Conservation (phyloP, 1,140 invertebrate genomes). For the Hypothenemus hampei region DNA sequence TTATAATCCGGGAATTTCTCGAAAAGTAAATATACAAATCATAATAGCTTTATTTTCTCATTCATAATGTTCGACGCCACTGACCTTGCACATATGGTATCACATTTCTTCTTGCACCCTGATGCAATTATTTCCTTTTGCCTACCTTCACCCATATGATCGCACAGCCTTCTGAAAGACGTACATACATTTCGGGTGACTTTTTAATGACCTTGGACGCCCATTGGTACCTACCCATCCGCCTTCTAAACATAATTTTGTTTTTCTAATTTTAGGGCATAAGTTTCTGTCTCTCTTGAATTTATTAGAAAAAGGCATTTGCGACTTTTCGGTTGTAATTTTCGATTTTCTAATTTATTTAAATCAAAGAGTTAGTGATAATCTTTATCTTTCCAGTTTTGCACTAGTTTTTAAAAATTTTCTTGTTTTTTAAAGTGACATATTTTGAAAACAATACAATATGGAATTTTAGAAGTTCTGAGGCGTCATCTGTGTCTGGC, state of each 20-base stretch:
- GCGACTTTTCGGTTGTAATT: too few species aligned
- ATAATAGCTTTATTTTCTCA: constrained; percentile 7
- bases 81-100: constrained; percentile 16
- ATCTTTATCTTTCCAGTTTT: too few species aligned
- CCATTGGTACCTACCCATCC: constrained; percentile 7
- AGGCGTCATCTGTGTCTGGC: too few species aligned
- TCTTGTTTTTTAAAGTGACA: too few species aligned
- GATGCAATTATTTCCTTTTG: constrained; percentile 21
- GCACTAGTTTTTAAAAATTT: too few species aligned
- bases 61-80: constrained; percentile 5
- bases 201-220: constrained; percentile 16
- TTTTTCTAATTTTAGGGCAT: not conserved
- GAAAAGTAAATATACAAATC: not conserved
- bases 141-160: constrained; percentile 24
- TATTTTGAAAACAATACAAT: too few species aligned
- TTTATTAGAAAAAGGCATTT: too few species aligned
- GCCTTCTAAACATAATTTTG: constrained; percentile 3
- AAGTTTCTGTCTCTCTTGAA: too few species aligned
- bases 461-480: too few species aligned
- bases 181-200: constrained; percentile 13
- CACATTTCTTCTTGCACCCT: constrained; percentile 21
- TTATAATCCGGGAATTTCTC: too few species aligned
- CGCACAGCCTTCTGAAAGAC: not conserved
- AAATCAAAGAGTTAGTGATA: too few species aligned
- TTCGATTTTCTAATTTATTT: too few species aligned